Percentiles rank a stretch among this genome's conserved stretches.
These are phyloP conservation scores for Halictus ligatus DNA, from an alignment of 2,888 invertebrate genomes.

Conservation along the genomic window DNA sequence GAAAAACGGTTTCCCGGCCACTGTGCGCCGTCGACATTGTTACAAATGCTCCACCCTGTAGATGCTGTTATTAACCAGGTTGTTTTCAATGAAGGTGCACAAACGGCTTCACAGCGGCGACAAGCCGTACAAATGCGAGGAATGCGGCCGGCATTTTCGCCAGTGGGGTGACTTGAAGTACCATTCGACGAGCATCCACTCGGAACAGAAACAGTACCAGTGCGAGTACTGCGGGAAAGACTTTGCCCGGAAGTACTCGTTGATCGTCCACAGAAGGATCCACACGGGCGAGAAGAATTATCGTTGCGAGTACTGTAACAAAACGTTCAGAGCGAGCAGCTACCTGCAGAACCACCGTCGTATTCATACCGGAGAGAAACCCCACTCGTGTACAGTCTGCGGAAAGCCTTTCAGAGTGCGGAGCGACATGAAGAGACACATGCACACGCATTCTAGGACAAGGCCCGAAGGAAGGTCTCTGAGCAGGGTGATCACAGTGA, in stretches of 20 bases:
- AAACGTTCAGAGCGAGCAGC: slow-evolving; percentile 93
- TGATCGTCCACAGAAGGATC: slow-evolving; percentile 93
- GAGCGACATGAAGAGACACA: slow-evolving; percentile 93
- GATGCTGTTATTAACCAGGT: background rate
- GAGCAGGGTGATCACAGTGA: slow-evolving; percentile 74
- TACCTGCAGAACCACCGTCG: slow-evolving; percentile 93
- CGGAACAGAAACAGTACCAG: slow-evolving; percentile 92
- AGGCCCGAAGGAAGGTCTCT: slow-evolving; percentile 72
- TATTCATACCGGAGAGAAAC: slow-evolving; percentile 94
- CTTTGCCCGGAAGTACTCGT: slow-evolving; percentile 94
- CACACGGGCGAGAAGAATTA: slow-evolving; percentile 95
- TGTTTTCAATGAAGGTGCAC: slow-evolving; percentile 87
- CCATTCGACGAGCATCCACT: slow-evolving; percentile 93
- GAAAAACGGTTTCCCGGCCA: too few relatives aligned
- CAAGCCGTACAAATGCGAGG: slow-evolving; percentile 93
- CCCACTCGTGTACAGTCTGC: slow-evolving; percentile 91
- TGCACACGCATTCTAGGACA: slow-evolving; percentile 88
- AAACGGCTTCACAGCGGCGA: slow-evolving; percentile 93
- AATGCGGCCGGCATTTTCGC: slow-evolving; percentile 91
- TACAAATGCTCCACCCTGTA: background rate
- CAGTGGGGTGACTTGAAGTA: slow-evolving; percentile 96
- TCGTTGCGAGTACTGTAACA: slow-evolving; percentile 93
- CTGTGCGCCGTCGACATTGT: background rate
- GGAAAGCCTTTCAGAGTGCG: slow-evolving; percentile 91
- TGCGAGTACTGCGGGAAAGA: slow-evolving; percentile 96